Evolutionary conservation across 2,888 invertebrate species (phyloP).

Genomic region (Orgyia antiqua): DNA sequence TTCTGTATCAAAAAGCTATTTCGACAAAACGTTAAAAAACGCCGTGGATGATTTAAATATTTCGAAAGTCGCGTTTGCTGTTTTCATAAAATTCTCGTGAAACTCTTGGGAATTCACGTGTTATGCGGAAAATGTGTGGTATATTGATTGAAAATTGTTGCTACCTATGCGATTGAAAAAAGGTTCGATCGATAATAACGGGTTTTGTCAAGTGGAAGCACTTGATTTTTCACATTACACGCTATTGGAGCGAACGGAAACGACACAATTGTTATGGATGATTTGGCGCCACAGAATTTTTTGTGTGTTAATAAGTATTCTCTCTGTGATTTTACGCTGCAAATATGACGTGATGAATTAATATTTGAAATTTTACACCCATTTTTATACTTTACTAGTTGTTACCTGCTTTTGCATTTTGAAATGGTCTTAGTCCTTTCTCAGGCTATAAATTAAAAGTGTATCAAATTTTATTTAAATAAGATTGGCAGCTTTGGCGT

Average conservation of each 20-base stretch:
- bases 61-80: slow-evolving; percentile 6
- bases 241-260: slow-evolving; percentile 5
- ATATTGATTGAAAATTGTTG: slow-evolving; percentile 40
- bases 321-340: no score
- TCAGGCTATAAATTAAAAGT: no score
- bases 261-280: slow-evolving; percentile 12
- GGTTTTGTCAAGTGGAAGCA: slow-evolving; percentile 19
- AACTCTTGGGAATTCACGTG: slow-evolving; percentile 26
- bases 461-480: no score
- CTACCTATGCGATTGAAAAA: slow-evolving; percentile 27
- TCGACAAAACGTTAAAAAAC: slow-evolving; percentile 1
- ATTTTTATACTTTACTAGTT: no score
- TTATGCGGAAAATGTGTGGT: slow-evolving; percentile 36
- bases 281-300: no score
- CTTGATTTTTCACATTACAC: slow-evolving; percentile 21
- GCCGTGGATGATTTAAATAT: slow-evolving; percentile 13
- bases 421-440: no score
- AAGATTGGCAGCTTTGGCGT: no score
- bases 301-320: no score
- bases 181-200: slow-evolving; percentile 17
- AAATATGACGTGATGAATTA: no score
- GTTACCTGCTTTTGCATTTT: no score
- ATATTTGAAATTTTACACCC: no score
- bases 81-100: slow-evolving; percentile 6
- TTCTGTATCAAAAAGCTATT: no score